phyloP scores from a whole-genome alignment of 2,797 vertebrate genomes.

The Argyrosomus regius region DNA sequence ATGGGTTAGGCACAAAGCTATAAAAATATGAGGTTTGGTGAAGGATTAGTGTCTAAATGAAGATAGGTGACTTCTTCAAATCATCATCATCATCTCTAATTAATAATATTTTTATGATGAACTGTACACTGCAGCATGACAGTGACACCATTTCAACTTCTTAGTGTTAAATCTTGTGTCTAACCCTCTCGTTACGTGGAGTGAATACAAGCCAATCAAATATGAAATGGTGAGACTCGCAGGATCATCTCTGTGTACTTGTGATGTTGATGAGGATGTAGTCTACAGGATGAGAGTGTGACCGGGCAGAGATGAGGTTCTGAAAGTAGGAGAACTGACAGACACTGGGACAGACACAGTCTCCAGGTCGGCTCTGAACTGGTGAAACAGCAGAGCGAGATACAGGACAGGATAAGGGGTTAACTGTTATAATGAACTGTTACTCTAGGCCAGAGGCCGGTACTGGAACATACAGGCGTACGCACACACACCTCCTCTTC shows the following conservation, averaged over 20 bases:
- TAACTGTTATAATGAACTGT: slow-evolving; percentile 59
- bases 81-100: neutral
- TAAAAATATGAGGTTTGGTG: slow-evolving; percentile 28
- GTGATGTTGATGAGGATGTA: slow-evolving; percentile 67
- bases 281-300: slow-evolving; percentile 70
- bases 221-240: slow-evolving; percentile 69
- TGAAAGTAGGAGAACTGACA: slow-evolving; percentile 93
- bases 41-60: slow-evolving; percentile 48
- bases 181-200: slow-evolving; percentile 63
- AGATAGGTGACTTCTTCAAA: slow-evolving; percentile 14
- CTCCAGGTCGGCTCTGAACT: slow-evolving; percentile 77
- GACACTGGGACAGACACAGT: slow-evolving; percentile 86
- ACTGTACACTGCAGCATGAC: neutral
- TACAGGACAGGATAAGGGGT: slow-evolving; percentile 61
- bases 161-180: slow-evolving; percentile 58
- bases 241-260: slow-evolving; percentile 62
- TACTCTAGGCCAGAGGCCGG: slow-evolving; percentile 71
- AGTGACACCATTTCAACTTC: slow-evolving; percentile 2
- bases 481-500: slow-evolving; percentile 91
- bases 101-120: neutral
- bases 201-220: slow-evolving; percentile 41
- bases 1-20: slow-evolving; percentile 75
- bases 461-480: slow-evolving; percentile 74
- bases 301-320: slow-evolving; percentile 93
- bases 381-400: slow-evolving; percentile 64